Base-by-base conservation (phyloP, 1,140 invertebrate species). In the Fopius arisanus region DNA sequence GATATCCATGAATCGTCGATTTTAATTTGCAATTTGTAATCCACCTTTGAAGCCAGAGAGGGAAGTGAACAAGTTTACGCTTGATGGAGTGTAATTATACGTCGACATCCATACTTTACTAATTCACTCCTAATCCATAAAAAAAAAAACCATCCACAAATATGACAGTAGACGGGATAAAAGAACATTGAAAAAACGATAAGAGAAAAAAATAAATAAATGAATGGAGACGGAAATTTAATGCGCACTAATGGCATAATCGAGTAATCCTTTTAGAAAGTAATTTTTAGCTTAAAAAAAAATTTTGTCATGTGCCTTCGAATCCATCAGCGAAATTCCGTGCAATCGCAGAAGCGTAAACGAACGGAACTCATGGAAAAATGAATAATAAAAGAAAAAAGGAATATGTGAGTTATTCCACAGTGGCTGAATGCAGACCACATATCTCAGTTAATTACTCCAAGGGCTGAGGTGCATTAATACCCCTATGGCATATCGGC, bases 11-110 rank as follows among this genome's bases (percentile, higher is more conserved):
- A 69, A 26, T 54, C 51, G 43, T 29, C 28, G 26, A 31, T 63
- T 72, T 69, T 75, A 72, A 71, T 72, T 69, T 41, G 54, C 68
- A 75, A 75, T 75, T 68, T 72, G 74, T 75, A 75, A 75, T 75
- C 74, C 74, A 75, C 74, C 74, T 75, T 75, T 37, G 16, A 37
- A 26, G 9, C 23, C n/a, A 48, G 31, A 33, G 72, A 69, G 62
- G 41, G 62, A 31, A 31, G 9, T 40, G 48, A 70, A 70, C 48
- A 19, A 62, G 51, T 70, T 33, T 70, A 12, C 16, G 19, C 7
- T 62, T 37, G 54, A 54, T 37, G 12, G 28, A 67, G 28, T 67
- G 19, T 67, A 37, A 41, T 41, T 41, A 41, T 67, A 67, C 28
- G 19, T 67, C n/a, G 66, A 23, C 10, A 41, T 40, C 37, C 37